Conservation (phyloP, 2,888 invertebrate species). For the Aplocera efformata region DNA sequence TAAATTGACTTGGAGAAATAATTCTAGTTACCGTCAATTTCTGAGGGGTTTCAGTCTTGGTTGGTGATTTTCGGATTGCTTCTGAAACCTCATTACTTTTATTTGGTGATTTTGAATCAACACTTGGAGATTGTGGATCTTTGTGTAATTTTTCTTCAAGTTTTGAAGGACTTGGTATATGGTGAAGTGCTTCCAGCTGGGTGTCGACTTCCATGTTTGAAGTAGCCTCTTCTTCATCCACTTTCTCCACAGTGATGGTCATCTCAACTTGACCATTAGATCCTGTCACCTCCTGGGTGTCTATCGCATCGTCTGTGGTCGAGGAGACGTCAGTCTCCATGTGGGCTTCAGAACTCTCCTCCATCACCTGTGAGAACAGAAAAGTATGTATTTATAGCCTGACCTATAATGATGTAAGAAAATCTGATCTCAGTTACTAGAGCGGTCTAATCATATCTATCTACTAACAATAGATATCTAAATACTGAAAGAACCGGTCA, state of each 20-base stretch:
- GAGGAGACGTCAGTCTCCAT: slow-evolving; percentile 72
- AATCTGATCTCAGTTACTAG: slow-evolving; percentile 30
- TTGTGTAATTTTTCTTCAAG: slow-evolving; percentile 1
- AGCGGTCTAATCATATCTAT: slow-evolving; percentile 20
- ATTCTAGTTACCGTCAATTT: slow-evolving; percentile 12
- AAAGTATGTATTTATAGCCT: slow-evolving; percentile 50
- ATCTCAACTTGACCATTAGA: slow-evolving; percentile 58
- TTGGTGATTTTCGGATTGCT: slow-evolving; percentile 23
- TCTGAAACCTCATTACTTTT: slow-evolving; percentile 24
- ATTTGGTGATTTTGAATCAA: slow-evolving; percentile 17
- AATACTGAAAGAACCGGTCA: slow-evolving; percentile 61
- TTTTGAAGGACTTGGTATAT: slow-evolving; percentile 16
- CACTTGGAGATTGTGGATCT: slow-evolving; percentile 1
- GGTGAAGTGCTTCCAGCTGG: slow-evolving; percentile 10
- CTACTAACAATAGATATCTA: slow-evolving; percentile 43
- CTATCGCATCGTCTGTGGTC: slow-evolving; percentile 57
- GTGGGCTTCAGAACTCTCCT: slow-evolving; percentile 59
- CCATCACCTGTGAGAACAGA: slow-evolving; percentile 63
- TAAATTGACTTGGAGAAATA: slow-evolving; percentile 2
- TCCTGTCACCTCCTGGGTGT: slow-evolving; percentile 50
- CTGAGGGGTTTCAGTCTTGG: slow-evolving; percentile 27
- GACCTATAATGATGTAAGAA: slow-evolving; percentile 46
- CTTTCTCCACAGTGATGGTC: slow-evolving; percentile 58
- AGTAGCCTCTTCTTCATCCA: slow-evolving; percentile 44
- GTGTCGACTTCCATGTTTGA: slow-evolving; percentile 27